Percentiles rank a stretch among this genome's conserved stretches.
Conservation (phyloP, 2,888 invertebrate genomes). For the Branchellion lobata region DNA sequence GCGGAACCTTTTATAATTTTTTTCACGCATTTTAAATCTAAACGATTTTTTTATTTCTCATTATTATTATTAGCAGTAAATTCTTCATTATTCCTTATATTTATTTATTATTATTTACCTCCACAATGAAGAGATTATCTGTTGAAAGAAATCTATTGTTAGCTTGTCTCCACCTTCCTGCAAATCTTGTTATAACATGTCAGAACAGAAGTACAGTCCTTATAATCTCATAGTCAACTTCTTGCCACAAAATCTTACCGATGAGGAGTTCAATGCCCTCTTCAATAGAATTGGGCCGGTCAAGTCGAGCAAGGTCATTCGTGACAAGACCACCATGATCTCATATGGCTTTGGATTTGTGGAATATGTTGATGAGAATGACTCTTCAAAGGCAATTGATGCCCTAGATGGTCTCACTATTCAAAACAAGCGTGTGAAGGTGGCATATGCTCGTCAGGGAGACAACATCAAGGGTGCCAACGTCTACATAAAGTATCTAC, state of each 20-base stretch:
- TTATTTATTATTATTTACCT: conserved; percentile 7
- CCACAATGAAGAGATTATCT: conserved; percentile 12
- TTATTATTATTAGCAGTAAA: background rate
- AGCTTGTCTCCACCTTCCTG: conserved; percentile 14
- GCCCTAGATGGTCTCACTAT: conserved; percentile 83
- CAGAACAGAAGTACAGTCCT: conserved; percentile 44
- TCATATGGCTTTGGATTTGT: conserved; percentile 95
- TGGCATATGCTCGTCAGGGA: conserved; percentile 86
- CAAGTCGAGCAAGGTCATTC: conserved; percentile 79
- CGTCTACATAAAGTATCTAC: conserved; percentile 87
- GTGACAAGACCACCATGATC: conserved; percentile 74
- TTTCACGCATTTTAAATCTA: background rate
- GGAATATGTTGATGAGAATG: conserved; percentile 80
- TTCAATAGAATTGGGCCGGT: conserved; percentile 85
- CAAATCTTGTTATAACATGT: conserved; percentile 31
- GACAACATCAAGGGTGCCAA: conserved; percentile 91
- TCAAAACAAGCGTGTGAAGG: conserved; percentile 88
- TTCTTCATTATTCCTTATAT: background rate
- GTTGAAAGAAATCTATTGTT: conserved; percentile 8
- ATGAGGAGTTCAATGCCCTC: conserved; percentile 83
- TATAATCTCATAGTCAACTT: conserved; percentile 88
- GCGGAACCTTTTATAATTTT: background rate
- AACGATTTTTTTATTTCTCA: background rate
- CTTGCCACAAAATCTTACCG: conserved; percentile 87
- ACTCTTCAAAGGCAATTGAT: conserved; percentile 81